Percentiles rank a stretch among this genome's conserved stretches.
phyloP scores from a whole-genome alignment of 2,113 vertebrate genomes.

The Crotalus horridus region DNA sequence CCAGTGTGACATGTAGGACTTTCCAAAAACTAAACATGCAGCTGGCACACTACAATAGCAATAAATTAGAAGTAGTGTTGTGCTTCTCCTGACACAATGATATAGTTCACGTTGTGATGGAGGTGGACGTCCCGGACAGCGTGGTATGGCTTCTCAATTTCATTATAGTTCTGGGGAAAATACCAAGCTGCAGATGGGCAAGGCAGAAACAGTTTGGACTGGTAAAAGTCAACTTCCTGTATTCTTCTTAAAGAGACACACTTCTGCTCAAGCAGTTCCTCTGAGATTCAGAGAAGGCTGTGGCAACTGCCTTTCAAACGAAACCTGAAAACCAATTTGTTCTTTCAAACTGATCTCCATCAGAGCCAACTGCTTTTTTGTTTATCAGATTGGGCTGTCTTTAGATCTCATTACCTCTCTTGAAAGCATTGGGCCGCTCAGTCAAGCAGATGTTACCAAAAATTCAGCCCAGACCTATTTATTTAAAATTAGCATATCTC shows the following conservation, averaged over 20 bases:
- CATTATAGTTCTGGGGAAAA: neutral
- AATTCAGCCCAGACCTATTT: slow-evolving; percentile 71
- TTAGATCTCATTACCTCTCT: slow-evolving; percentile 51
- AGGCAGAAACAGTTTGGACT: neutral
- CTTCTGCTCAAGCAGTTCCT: neutral
- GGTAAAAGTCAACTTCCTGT: neutral
- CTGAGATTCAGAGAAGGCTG: slow-evolving; percentile 28
- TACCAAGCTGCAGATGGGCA: neutral
- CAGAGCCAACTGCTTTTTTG: slow-evolving; percentile 14
- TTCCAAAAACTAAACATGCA: neutral
- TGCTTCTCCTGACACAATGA: neutral
- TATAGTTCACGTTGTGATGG: neutral
- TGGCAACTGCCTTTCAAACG: slow-evolving; percentile 29
- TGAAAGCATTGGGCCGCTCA: slow-evolving; percentile 53
- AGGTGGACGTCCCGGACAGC: neutral
- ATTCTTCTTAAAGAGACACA: neutral
- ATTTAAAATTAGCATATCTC: slow-evolving; percentile 73
- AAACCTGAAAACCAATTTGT: slow-evolving; percentile 51
- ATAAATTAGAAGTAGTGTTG: neutral
- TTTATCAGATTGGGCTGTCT: slow-evolving; percentile 48
- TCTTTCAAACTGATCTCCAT: slow-evolving; percentile 58
- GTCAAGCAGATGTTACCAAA: slow-evolving; percentile 71
- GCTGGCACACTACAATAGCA: neutral
- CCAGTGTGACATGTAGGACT: neutral
- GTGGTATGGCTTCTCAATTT: neutral